Base-by-base conservation (phyloP, 2,888 invertebrate species). In the Pseudococcus longispinus region DNA sequence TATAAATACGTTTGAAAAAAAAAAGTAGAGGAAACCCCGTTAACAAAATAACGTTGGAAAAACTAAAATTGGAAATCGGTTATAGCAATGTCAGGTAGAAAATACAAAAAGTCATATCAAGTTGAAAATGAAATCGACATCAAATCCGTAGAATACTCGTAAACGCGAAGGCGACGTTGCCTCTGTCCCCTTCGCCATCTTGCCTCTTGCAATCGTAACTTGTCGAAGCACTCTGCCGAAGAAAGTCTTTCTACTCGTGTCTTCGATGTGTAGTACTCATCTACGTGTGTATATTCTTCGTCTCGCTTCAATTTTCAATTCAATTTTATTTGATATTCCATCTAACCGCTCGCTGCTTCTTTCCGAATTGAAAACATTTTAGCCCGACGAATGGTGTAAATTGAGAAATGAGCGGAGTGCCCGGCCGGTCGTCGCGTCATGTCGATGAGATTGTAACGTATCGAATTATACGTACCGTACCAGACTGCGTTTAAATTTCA, bases 71-170 rank as follows among this genome's bases (percentile, higher is more conserved):
- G 85, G 85, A 85, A 74, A 86, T 86, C 85, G 85, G 42, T 86
- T 86, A 77, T 86, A 74, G 85, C 77, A 46, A 86, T 86, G 85
- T 86, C 85, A 86, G 77, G 85, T 86, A 77, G 74, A 85, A 85
- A 86, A 51, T 77, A 77, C 51, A 86, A 77, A 86, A 86, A 77
- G 86, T 86, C 86, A 77, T 77, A 86, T 86, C 86, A 86, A 77
- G 55, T 77, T 77, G 86, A 86, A 86, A 86, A 86, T 86, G 77
- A 86, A 86, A 86, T 86, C 86, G 86, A 80, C 86, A 80, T 86
- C 86, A 29, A 86, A 86, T 86, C 74, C 77, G 80, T 85, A 85
- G 44, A 77, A 46, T 44, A 86, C 51, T 60, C 23, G 60, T 60
- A 42, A 70, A 44, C 37, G 37, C 70, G 37, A 65, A 44, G 70